Conservation (phyloP, 2,797 vertebrate genomes). For the Benthosema pterotum region DNA sequence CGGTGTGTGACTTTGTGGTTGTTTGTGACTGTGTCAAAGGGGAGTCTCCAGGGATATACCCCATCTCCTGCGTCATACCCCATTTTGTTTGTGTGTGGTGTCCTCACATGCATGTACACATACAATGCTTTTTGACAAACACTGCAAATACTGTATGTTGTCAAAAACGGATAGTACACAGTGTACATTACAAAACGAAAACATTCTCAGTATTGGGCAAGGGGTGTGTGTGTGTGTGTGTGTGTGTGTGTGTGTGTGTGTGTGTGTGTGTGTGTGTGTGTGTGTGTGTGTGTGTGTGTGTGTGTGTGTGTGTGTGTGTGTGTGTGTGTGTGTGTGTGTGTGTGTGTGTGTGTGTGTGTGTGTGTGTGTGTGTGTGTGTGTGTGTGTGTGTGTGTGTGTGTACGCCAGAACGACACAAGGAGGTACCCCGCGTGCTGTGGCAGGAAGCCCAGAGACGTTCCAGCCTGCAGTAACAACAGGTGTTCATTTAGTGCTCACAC, state of each 20-base stretch:
- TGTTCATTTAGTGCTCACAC: slow-evolving; percentile 49
- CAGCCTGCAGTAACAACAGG: slow-evolving; percentile 72
- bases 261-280: slow-evolving; percentile 27
- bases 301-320: background rate
- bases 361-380: slow-evolving; percentile 7
- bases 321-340: slow-evolving; percentile 32
- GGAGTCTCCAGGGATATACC: slow-evolving; percentile 84
- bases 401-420: slow-evolving; percentile 26
- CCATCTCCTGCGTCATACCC: slow-evolving; percentile 56
- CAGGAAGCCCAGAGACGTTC: slow-evolving; percentile 74
- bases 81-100: slow-evolving; percentile 20
- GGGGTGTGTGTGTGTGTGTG: slow-evolving; percentile 4
- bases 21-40: slow-evolving; percentile 62
- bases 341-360: slow-evolving; percentile 23
- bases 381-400: background rate
- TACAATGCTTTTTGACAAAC: no score
- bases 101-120: slow-evolving; percentile 19
- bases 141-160: no score
- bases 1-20: slow-evolving; percentile 65
- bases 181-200: slow-evolving; percentile 16
- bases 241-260: slow-evolving; percentile 18
- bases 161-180: no score
- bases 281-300: background rate
- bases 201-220: slow-evolving; percentile 21
- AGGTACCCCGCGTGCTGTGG: slow-evolving; percentile 52